These are phyloP conservation scores for Gadopsis bispinosus DNA, from an alignment of 2,797 vertebrate genomes.

Conservation along the genomic window DNA sequence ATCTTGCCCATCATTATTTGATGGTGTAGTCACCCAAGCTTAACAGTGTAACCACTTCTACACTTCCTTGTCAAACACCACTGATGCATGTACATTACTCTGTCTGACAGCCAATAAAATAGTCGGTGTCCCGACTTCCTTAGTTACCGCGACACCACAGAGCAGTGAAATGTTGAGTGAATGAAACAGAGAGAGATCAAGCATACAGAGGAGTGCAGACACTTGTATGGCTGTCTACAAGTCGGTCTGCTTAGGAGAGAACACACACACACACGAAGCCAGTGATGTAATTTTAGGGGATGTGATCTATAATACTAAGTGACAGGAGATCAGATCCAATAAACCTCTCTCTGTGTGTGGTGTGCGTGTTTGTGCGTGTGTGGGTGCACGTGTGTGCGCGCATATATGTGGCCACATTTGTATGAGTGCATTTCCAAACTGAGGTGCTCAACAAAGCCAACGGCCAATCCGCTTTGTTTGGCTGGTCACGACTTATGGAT, in stretches of 20 bases:
- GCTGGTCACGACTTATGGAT: neutral
- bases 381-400: neutral
- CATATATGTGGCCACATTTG: neutral
- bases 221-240: neutral
- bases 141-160: neutral
- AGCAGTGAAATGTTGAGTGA: neutral
- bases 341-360: slow-evolving; percentile 11
- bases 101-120: neutral
- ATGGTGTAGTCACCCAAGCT: neutral
- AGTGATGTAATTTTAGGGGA: slow-evolving; percentile 15
- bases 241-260: neutral
- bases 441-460: slow-evolving; percentile 13
- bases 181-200: neutral
- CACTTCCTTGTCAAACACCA: slow-evolving; percentile 9
- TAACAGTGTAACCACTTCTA: neutral
- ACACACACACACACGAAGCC: neutral
- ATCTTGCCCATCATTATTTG: neutral
- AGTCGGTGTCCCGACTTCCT: no score
- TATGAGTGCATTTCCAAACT: slow-evolving; percentile 13
- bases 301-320: slow-evolving; percentile 32
- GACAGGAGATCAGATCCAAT: slow-evolving; percentile 16
- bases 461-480: slow-evolving; percentile 26
- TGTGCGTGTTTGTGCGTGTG: neutral
- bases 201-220: neutral
- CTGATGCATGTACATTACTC: neutral